Conservation (phyloP, 2,113 vertebrate genomes). For the Ammodytes marinus region DNA sequence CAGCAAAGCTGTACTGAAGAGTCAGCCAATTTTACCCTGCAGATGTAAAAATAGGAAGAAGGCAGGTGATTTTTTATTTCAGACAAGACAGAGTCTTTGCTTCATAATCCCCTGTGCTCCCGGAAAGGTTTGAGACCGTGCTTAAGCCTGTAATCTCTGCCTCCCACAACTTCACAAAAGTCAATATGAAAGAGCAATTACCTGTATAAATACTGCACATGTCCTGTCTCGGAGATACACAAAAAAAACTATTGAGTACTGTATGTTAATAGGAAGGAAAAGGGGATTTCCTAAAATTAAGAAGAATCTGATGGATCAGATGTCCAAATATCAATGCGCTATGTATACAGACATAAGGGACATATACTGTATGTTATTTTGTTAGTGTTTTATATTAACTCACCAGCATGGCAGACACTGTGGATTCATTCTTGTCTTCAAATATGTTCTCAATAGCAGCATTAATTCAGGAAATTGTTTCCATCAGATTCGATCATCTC, state of each 20-base stretch:
- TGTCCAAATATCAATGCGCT: background rate
- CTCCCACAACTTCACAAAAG: conserved; percentile 76
- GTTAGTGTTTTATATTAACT: background rate
- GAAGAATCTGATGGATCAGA: conserved; percentile 6
- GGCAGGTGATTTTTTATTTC: conserved; percentile 40
- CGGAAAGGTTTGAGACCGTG: conserved; percentile 75
- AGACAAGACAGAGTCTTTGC: conserved; percentile 64
- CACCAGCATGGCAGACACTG: background rate
- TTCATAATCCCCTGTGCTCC: conserved; percentile 69
- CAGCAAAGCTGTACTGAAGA: conserved; percentile 55
- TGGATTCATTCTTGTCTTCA: background rate
- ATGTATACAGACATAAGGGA: background rate
- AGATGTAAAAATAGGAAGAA: conserved; percentile 61
- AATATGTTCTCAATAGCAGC: background rate
- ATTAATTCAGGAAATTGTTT: conserved; percentile 15
- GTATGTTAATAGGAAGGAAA: conserved; percentile 1
- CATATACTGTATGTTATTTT: background rate
- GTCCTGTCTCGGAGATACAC: conserved; percentile 44
- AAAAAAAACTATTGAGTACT: conserved; percentile 5
- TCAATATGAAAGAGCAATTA: conserved; percentile 76
- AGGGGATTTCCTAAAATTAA: background rate
- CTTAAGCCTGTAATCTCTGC: conserved; percentile 79
- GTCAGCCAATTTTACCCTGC: conserved; percentile 57
- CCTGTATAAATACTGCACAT: conserved; percentile 64
- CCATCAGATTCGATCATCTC: conserved; percentile 29